Percentiles rank a stretch among this genome's conserved stretches.
Evolutionary conservation across 2,113 vertebrate genomes (phyloP).

Genomic region (Ranitomeya imitator): DNA sequence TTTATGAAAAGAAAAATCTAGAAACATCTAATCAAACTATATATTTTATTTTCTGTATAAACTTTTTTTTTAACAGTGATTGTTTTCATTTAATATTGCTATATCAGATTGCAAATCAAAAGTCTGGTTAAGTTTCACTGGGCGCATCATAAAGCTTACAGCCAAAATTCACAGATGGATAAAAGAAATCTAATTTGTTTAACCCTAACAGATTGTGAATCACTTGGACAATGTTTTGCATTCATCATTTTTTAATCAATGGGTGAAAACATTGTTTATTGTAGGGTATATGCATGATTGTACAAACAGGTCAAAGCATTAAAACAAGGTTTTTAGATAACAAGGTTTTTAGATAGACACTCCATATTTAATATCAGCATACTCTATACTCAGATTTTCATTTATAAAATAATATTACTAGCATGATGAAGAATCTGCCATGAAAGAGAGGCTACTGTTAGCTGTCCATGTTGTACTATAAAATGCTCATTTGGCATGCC

Average conservation of each 20-base stretch:
- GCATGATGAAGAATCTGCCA: neutral
- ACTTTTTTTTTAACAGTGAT: neutral
- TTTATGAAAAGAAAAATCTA: neutral
- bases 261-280: conserved; percentile 11
- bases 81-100: neutral
- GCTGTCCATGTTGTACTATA: conserved; percentile 8
- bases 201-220: conserved; percentile 33
- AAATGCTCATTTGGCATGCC: neutral
- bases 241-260: conserved; percentile 37
- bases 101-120: conserved; percentile 50
- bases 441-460: neutral
- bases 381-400: neutral
- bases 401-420: neutral
- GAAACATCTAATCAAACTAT: neutral
- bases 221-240: conserved; percentile 38
- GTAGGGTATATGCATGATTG: neutral
- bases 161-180: conserved; percentile 55
- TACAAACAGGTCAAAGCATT: neutral
- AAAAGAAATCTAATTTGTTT: conserved; percentile 39
- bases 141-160: conserved; percentile 29
- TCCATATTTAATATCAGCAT: neutral
- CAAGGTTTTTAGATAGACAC: neutral
- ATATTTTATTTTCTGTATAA: neutral
- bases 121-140: conserved; percentile 34
- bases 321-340: too few species aligned